phyloP scores from a whole-genome alignment of 2,888 invertebrate species.

The Dugesia japonica region DNA sequence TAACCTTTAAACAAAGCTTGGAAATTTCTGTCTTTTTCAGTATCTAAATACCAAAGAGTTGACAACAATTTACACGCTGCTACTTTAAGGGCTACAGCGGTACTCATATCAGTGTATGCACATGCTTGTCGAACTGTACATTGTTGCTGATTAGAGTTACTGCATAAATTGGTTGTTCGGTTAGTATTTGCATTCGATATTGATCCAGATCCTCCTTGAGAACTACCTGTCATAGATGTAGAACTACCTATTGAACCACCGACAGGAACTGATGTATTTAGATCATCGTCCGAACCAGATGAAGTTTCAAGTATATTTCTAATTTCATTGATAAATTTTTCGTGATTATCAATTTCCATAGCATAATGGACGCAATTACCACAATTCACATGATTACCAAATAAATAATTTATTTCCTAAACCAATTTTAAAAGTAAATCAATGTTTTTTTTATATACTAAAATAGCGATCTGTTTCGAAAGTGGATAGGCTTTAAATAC shows the following conservation, averaged over 20 bases:
- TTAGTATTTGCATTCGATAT: not conserved
- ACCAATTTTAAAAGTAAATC: no score
- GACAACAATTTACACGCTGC: constrained; percentile 21
- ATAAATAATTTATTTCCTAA: constrained; percentile 27
- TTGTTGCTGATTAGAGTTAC: not conserved
- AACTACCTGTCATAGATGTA: not conserved
- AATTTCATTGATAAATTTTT: constrained; percentile 22
- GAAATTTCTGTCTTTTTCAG: constrained; percentile 22
- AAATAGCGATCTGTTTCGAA: constrained; percentile 82
- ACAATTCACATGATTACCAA: constrained; percentile 5
- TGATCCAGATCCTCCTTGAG: not conserved
- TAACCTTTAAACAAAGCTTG: constrained; percentile 14
- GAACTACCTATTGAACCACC: no score
- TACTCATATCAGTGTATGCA: constrained; percentile 9
- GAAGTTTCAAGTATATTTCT: constrained; percentile 9
- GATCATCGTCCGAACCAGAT: constrained; percentile 12
- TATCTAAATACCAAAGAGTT: constrained; percentile 23
- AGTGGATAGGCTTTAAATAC: constrained; percentile 78
- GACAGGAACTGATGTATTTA: not conserved
- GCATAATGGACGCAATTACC: constrained; percentile 25
- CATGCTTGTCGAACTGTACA: not conserved
- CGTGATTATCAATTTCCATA: constrained; percentile 23
- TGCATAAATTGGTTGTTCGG: not conserved
- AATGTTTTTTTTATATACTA: no score
- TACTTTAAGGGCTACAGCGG: not conserved